phyloP scores from a whole-genome alignment of 2,797 vertebrate genomes.

The Aldrovandia affinis region DNA sequence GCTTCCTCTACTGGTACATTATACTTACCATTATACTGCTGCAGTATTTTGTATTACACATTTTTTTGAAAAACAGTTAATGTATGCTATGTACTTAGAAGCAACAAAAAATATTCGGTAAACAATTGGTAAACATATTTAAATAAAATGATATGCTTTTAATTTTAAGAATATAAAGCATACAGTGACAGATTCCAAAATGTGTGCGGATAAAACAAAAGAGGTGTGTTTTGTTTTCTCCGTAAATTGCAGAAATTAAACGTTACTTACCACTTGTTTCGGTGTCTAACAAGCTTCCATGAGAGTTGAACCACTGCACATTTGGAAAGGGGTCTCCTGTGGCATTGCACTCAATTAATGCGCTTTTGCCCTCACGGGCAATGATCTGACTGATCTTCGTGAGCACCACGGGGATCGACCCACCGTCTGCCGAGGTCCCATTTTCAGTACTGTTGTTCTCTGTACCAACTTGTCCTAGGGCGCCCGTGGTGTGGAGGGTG shows the following conservation, averaged over 20 bases:
- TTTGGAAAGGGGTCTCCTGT: slow-evolving; percentile 84
- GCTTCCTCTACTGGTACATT: too few species aligned
- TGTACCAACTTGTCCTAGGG: slow-evolving; percentile 11
- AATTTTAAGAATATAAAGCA: too few species aligned
- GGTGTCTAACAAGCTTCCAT: slow-evolving; percentile 79
- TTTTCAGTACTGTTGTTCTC: slow-evolving; percentile 50
- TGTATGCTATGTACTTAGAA: neutral
- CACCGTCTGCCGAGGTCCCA: slow-evolving; percentile 58
- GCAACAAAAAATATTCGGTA: neutral
- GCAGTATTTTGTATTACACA: too few species aligned
- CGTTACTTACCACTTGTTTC: slow-evolving; percentile 74
- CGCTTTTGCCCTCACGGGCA: slow-evolving; percentile 89
- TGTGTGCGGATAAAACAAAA: neutral
- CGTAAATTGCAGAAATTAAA: neutral
- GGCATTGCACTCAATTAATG: slow-evolving; percentile 91
- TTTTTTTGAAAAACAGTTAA: neutral
- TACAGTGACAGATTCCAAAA: neutral
- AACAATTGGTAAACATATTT: neutral
- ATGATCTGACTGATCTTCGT: slow-evolving; percentile 86
- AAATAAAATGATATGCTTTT: neutral
- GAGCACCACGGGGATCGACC: slow-evolving; percentile 76
- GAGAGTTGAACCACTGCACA: slow-evolving; percentile 93
- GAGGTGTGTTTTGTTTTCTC: neutral
- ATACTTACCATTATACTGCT: too few species aligned
- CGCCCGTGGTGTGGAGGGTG: slow-evolving; percentile 63